A percentile compares a stretch with the other conserved stretches of the same genome.
These are phyloP conservation scores for Tenebrosternarchus preto DNA, from an alignment of 2,113 vertebrate species.

Conservation along the genomic window DNA sequence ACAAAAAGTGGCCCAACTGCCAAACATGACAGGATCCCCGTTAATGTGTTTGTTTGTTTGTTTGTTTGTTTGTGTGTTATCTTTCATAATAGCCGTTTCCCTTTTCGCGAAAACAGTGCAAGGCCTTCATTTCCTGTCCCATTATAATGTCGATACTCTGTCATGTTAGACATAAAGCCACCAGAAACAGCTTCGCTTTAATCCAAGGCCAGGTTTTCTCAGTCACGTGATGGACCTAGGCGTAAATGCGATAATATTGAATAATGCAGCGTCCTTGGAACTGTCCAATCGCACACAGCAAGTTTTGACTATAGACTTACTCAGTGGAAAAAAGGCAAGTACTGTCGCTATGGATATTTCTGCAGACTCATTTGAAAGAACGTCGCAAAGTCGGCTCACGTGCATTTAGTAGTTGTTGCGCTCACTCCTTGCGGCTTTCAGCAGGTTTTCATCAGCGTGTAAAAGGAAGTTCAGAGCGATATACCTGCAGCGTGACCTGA, in stretches of 20 bases:
- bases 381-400: no score
- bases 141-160: not conserved
- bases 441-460: no score
- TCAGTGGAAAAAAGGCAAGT: not conserved
- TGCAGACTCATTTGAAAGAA: not conserved
- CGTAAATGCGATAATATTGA: not conserved
- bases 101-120: not conserved
- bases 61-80: not conserved
- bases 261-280: not conserved
- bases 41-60: not conserved
- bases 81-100: slow-evolving; percentile 7
- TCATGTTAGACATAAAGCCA: not conserved
- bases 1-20: not conserved
- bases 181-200: not conserved
- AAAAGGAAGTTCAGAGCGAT: no score
- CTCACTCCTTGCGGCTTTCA: no score
- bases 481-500: no score
- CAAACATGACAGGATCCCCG: not conserved
- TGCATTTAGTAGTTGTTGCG: no score
- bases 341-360: not conserved
- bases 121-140: no score
- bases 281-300: not conserved
- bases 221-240: not conserved
- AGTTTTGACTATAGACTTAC: not conserved
- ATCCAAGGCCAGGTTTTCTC: not conserved